Evolutionary conservation across 1,140 invertebrate species (phyloP).

Genomic region (Probaryconus sp.): DNA sequence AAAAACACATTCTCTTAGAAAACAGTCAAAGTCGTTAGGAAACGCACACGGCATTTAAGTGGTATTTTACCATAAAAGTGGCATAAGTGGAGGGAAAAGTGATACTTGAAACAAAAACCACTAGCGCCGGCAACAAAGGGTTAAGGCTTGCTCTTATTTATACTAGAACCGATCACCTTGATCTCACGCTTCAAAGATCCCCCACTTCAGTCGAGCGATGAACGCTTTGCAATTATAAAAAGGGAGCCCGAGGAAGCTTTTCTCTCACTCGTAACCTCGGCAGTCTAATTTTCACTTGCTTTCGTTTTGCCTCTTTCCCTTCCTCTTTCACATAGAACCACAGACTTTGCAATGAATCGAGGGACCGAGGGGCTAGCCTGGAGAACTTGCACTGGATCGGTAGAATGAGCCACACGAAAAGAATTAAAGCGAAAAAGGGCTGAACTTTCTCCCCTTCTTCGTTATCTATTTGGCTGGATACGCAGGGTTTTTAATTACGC

Average conservation of each 20-base stretch:
- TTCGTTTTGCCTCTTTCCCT: conserved; percentile 44
- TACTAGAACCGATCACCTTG: conserved; percentile 68
- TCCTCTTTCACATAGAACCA: conserved; percentile 28
- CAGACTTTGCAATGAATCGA: conserved; percentile 60
- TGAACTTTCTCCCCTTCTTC: conserved; percentile 68
- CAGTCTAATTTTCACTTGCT: conserved; percentile 60
- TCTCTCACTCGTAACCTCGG: conserved; percentile 50
- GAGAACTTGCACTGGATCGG: conserved; percentile 49
- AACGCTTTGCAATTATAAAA: conserved; percentile 73
- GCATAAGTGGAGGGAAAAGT: neutral
- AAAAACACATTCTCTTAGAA: too few relatives aligned
- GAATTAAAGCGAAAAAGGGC: conserved; percentile 70
- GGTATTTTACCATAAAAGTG: conserved; percentile 15
- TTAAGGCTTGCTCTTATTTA: conserved; percentile 67
- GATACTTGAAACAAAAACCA: conserved; percentile 29
- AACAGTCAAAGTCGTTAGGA: too few relatives aligned
- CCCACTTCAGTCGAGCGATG: conserved; percentile 50
- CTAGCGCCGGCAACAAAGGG: conserved; percentile 27
- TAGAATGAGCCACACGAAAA: conserved; percentile 56
- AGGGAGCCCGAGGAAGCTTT: conserved; percentile 56
- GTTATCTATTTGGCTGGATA: conserved; percentile 73
- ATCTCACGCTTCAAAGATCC: conserved; percentile 66
- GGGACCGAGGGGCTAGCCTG: conserved; percentile 31
- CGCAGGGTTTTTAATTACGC: conserved; percentile 75
- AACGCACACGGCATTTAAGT: too few relatives aligned